phyloP scores from a whole-genome alignment of 2,113 vertebrate genomes.

The Lepidothrix coronata region DNA sequence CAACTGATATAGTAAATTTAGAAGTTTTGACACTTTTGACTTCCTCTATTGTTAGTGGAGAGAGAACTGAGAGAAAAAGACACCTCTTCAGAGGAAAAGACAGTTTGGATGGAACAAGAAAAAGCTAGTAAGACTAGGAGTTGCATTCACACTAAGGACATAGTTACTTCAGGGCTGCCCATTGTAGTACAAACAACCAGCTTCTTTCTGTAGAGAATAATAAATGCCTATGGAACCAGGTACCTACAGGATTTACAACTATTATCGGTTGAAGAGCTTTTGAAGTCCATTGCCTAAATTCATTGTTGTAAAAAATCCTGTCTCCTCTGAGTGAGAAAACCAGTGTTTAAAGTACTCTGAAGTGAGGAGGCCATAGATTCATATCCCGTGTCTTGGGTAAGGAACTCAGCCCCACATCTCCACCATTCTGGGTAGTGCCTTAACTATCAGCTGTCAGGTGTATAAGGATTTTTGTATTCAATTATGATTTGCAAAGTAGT shows the following conservation, averaged over 20 bases:
- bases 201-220: background rate
- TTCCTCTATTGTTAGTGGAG: background rate
- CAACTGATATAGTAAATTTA: background rate
- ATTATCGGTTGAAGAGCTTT: background rate
- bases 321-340: background rate
- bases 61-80: background rate
- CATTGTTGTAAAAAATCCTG: background rate
- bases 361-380: background rate
- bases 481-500: background rate
- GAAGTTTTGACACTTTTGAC: background rate
- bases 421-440: background rate
- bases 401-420: background rate
- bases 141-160: background rate
- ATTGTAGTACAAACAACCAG: background rate
- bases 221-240: rapidly evolving
- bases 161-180: background rate
- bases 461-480: background rate
- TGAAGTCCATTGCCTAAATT: background rate
- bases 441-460: background rate
- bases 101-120: background rate
- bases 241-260: background rate
- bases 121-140: background rate
- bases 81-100: background rate
- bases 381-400: background rate
- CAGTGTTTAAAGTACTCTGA: background rate